Evolutionary conservation across 2,888 invertebrate species (phyloP).

Genomic region (Pterostichus niger): DNA sequence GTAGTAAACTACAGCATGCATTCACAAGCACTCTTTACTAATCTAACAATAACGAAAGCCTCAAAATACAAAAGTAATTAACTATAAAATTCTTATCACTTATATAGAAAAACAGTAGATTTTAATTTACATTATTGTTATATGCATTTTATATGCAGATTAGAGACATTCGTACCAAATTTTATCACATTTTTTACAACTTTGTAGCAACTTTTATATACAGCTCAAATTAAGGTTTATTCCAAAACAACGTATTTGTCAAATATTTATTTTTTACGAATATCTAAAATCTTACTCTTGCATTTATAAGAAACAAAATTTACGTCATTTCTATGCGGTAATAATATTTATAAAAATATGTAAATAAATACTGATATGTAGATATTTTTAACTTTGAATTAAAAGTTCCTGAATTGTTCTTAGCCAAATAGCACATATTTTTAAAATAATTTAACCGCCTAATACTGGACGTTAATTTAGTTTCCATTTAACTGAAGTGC

Average conservation of each 20-base stretch:
- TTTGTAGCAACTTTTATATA: conserved; percentile 12
- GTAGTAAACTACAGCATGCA: conserved; percentile 38
- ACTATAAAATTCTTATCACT: conserved; percentile 62
- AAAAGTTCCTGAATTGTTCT: conserved; percentile 14
- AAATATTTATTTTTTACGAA: conserved; percentile 45
- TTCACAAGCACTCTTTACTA: conserved; percentile 35
- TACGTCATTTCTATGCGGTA: conserved; percentile 32
- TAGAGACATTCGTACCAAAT: conserved; percentile 45
- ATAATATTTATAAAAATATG: conserved; percentile 46
- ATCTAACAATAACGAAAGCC: conserved; percentile 36
- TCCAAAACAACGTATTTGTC: conserved; percentile 2
- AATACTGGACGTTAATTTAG: conserved; percentile 42
- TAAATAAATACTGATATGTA: conserved; percentile 51
- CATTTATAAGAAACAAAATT: conserved; percentile 37
- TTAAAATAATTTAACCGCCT: conserved; percentile 27
- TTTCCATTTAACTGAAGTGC: conserved; percentile 45
- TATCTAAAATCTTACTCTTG: conserved; percentile 25
- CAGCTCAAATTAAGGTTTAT: conserved; percentile 1
- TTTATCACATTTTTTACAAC: conserved; percentile 47
- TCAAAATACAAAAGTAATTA: conserved; percentile 57
- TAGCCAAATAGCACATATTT: conserved; percentile 29
- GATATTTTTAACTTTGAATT: conserved; percentile 7
- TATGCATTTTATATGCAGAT: conserved; percentile 18
- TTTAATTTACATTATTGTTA: conserved; percentile 57
- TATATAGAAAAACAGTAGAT: conserved; percentile 50